These are phyloP conservation scores for Hydropotes inermis DNA, from an alignment of 2,113 vertebrate genomes.

Conservation along the genomic window DNA sequence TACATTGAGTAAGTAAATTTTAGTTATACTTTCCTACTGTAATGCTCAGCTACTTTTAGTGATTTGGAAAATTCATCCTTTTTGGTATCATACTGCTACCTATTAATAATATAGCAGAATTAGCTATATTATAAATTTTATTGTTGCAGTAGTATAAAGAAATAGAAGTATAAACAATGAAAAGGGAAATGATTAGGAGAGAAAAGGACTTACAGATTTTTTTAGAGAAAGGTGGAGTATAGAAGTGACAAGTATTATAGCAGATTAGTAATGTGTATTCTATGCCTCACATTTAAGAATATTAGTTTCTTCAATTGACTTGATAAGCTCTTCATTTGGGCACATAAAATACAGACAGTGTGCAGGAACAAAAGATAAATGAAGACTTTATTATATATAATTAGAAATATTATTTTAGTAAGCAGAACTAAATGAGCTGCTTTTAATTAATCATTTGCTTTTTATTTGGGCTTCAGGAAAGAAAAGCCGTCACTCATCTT, in stretches of 20 bases:
- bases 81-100: neutral
- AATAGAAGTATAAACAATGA: neutral
- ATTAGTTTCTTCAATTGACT: neutral
- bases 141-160: neutral
- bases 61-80: slow-evolving; percentile 19
- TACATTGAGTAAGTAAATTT: slow-evolving; percentile 89
- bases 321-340: neutral
- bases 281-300: neutral
- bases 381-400: neutral
- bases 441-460: slow-evolving; percentile 20
- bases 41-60: neutral
- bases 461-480: slow-evolving; percentile 80
- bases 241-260: neutral
- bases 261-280: neutral
- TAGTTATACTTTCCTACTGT: neutral
- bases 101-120: neutral
- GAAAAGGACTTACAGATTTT: neutral
- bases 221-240: neutral
- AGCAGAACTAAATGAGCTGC: slow-evolving; percentile 22
- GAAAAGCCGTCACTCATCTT: slow-evolving; percentile 86
- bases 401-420: neutral
- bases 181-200: neutral
- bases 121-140: neutral
- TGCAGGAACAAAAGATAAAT: neutral
- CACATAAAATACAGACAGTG: neutral